Evolutionary conservation across 2,797 vertebrate genomes (phyloP).

Genomic region (Sebastes paucispinis): DNA sequence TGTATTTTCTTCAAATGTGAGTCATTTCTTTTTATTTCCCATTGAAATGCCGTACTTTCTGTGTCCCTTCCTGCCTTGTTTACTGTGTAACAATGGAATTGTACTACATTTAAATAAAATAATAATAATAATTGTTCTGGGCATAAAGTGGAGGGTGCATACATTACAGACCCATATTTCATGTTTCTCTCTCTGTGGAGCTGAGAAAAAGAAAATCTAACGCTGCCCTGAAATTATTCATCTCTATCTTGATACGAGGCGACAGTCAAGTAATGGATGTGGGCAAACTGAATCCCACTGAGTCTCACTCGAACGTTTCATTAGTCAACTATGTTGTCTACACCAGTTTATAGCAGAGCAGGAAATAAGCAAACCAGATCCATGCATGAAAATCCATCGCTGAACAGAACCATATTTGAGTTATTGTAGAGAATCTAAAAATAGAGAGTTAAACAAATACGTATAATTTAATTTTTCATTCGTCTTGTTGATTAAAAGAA

Average conservation of each 20-base stretch:
- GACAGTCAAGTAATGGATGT: slow-evolving; percentile 44
- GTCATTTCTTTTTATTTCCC: background rate
- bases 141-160: background rate
- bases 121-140: background rate
- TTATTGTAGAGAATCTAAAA: background rate
- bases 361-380: slow-evolving; percentile 20
- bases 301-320: slow-evolving; percentile 25
- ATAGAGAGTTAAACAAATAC: background rate
- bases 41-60: background rate
- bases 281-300: slow-evolving; percentile 27
- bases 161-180: background rate
- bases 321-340: slow-evolving; percentile 43
- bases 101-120: background rate
- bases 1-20: background rate
- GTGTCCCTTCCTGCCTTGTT: background rate
- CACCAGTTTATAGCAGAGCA: slow-evolving; percentile 2
- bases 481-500: slow-evolving; percentile 9
- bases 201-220: background rate
- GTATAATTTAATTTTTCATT: background rate
- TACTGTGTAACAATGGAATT: background rate
- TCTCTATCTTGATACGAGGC: slow-evolving; percentile 20
- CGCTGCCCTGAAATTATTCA: slow-evolving; percentile 21
- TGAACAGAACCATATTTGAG: background rate
- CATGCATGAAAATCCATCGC: background rate
- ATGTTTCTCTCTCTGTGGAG: background rate